These are phyloP conservation scores for Onychostruthus taczanowskii DNA, from an alignment of 2,113 vertebrate genomes.

Conservation along the genomic window DNA sequence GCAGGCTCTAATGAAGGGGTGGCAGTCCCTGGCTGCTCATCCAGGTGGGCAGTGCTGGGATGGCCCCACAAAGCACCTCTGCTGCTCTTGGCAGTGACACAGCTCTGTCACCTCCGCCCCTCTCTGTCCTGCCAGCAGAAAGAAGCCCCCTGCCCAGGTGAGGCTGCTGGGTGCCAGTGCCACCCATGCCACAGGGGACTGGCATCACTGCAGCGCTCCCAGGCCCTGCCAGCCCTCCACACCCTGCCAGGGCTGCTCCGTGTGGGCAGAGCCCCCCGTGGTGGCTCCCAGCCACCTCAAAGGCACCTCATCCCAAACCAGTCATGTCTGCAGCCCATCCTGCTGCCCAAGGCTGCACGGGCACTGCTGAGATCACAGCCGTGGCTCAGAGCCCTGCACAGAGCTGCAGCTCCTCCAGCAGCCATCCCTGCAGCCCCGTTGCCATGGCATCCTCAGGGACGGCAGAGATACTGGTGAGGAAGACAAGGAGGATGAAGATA, in stretches of 20 bases:
- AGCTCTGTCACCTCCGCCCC: not conserved
- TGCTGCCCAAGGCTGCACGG: rapidly evolving
- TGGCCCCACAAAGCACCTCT: rapidly evolving
- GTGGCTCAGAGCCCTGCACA: not conserved
- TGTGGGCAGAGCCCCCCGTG: not conserved
- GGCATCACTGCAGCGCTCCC: not conserved
- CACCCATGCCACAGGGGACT: not conserved
- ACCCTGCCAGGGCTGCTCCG: not conserved
- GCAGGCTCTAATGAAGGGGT: rapidly evolving
- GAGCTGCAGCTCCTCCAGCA: not conserved
- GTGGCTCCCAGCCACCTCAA: not conserved
- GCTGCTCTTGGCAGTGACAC: not conserved
- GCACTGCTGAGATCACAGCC: not conserved
- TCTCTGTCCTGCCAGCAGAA: not conserved
- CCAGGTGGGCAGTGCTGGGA: rapidly evolving
- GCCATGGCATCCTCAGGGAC: slow-evolving; percentile 29
- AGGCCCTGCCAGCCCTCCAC: not conserved
- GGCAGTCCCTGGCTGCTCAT: not conserved
- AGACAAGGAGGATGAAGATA: not conserved
- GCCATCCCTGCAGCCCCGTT: not conserved
- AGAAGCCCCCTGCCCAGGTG: not conserved
- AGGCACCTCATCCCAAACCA: not conserved
- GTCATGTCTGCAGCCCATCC: not conserved
- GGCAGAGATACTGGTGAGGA: not conserved
- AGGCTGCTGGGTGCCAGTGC: not conserved